Conservation (phyloP, 2,888 invertebrate species). For the Bruchidius siliquastri region DNA sequence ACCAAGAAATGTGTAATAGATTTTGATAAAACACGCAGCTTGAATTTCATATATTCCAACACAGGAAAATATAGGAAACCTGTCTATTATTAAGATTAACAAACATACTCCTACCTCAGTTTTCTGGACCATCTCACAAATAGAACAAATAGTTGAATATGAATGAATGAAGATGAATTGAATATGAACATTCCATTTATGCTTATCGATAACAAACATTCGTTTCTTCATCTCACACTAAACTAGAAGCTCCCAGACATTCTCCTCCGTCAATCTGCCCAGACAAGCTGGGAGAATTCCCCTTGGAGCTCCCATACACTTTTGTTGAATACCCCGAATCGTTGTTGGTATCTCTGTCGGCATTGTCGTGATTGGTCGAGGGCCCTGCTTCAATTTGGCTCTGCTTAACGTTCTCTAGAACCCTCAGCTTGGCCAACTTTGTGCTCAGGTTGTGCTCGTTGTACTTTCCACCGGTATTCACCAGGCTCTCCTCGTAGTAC, state of each 20-base stretch:
- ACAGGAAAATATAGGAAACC: no score
- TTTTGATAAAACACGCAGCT: no score
- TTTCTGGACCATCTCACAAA: no score
- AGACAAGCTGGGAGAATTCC: conserved; percentile 71
- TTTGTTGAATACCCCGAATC: conserved; percentile 84
- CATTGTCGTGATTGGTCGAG: conserved; percentile 32
- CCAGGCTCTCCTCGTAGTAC: conserved; percentile 25
- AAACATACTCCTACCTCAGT: no score
- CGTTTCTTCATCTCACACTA: conserved; percentile 47
- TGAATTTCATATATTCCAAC: no score
- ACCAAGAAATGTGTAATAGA: no score
- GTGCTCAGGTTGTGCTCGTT: conserved; percentile 35
- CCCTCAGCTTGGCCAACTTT: conserved; percentile 41
- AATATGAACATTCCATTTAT: no score
- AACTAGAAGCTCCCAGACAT: conserved; percentile 58
- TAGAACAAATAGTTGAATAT: no score
- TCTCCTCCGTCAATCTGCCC: conserved; percentile 46
- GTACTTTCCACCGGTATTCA: conserved; percentile 20
- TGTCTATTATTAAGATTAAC: no score
- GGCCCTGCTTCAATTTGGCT: conserved; percentile 7
- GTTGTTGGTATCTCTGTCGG: conserved; percentile 67
- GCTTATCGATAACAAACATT: no score
- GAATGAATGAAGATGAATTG: no score
- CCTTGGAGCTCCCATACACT: conserved; percentile 73
- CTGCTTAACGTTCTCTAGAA: conserved; percentile 34